phyloP scores from a whole-genome alignment of 2,113 vertebrate genomes.

The Amia ocellicauda region DNA sequence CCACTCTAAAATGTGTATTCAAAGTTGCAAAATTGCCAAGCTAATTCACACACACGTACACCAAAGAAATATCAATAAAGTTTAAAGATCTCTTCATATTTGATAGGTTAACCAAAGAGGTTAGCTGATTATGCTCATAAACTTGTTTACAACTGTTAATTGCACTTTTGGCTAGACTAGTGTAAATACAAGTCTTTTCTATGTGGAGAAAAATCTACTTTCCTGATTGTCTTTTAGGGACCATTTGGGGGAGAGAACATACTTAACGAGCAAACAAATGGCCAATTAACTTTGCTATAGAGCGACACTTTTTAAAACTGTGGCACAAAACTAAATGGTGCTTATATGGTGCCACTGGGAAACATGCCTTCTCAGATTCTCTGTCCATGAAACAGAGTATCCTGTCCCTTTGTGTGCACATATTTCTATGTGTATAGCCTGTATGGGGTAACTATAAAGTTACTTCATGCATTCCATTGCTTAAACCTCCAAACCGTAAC shows the following conservation, averaged over 20 bases:
- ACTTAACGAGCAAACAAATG: slow-evolving; percentile 74
- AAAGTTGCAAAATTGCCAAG: too few species aligned
- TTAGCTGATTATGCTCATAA: slow-evolving; percentile 75
- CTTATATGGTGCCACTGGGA: slow-evolving; percentile 61
- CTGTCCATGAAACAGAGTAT: slow-evolving; percentile 16
- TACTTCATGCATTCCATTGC: too few species aligned
- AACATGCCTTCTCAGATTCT: slow-evolving; percentile 36
- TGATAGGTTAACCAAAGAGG: too few species aligned
- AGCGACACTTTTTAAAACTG: slow-evolving; percentile 68
- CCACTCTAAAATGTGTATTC: too few species aligned
- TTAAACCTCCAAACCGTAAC: too few species aligned
- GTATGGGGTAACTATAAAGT: too few species aligned
- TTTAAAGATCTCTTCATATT: too few species aligned
- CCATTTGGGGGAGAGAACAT: slow-evolving; percentile 66
- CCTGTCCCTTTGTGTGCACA: slow-evolving; percentile 18
- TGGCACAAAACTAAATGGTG: slow-evolving; percentile 66
- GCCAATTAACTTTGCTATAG: slow-evolving; percentile 71
- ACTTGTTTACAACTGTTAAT: slow-evolving; percentile 77
- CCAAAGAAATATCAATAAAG: too few species aligned
- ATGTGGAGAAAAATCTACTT: slow-evolving; percentile 69
- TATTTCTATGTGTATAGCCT: too few species aligned
- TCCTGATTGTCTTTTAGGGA: slow-evolving; percentile 76
- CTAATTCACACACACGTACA: too few species aligned
- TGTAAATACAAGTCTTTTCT: slow-evolving; percentile 58
- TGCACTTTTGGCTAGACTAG: slow-evolving; percentile 63